phyloP scores from a whole-genome alignment of 2,113 vertebrate species.

The Neolamprologus variostigma region DNA sequence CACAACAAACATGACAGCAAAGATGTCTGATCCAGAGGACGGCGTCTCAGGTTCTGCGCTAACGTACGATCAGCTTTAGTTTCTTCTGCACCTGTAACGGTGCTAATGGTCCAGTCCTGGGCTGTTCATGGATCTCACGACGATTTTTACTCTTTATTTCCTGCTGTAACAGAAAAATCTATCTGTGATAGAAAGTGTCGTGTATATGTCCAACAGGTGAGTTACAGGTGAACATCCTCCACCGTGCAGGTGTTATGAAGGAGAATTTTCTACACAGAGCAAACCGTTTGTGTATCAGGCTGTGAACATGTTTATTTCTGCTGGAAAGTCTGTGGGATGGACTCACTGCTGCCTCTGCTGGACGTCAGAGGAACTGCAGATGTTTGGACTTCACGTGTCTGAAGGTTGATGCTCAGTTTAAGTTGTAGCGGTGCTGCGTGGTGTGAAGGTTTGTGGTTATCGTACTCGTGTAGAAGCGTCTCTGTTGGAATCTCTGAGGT shows the following conservation, averaged over 20 bases:
- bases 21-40: too few species aligned
- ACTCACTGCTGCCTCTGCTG: not conserved
- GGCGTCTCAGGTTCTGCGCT: accelerated
- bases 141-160: not conserved
- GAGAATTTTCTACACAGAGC: accelerated
- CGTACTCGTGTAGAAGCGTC: not conserved
- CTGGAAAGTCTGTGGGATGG: not conserved
- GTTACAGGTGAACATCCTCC: not conserved
- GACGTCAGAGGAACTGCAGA: accelerated
- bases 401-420: not conserved
- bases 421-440: not conserved
- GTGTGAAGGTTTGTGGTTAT: not conserved
- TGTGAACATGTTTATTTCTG: not conserved
- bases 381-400: not conserved
- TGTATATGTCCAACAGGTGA: not conserved
- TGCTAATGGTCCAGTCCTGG: not conserved
- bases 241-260: accelerated
- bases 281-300: not conserved
- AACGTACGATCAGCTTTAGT: accelerated
- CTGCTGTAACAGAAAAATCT: accelerated
- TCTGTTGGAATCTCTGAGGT: not conserved
- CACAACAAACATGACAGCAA: too few species aligned
- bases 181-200: accelerated
- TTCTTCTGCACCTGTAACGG: not conserved
- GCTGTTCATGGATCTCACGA: not conserved